These are phyloP conservation scores for Henricia sp. DNA, from an alignment of 53 echinoderm and acorn worm genomes.

Conservation along the genomic window DNA sequence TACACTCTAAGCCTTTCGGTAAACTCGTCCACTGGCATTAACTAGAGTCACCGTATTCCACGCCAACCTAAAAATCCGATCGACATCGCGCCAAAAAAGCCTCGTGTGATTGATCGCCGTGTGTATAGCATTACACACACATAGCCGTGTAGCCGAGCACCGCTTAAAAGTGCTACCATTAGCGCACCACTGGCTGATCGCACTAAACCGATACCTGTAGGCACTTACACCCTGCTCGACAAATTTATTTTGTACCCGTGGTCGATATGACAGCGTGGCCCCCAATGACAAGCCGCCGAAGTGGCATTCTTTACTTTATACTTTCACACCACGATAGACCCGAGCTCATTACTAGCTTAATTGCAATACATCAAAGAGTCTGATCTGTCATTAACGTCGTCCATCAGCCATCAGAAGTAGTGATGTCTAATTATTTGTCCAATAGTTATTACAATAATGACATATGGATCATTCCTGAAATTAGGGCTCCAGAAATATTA, in stretches of 20 bases:
- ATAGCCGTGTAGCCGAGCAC: not conserved
- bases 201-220: not conserved
- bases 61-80: not conserved
- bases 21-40: not conserved
- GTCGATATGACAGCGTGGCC: not conserved
- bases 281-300: not conserved
- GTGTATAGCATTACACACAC: slow-evolving; percentile 26
- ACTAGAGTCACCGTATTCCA: not conserved
- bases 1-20: not conserved
- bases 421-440: not conserved
- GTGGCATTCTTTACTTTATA: not conserved
- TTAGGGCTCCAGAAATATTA: not conserved
- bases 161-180: slow-evolving; percentile 6
- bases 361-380: not conserved
- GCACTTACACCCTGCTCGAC: not conserved
- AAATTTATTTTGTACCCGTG: slow-evolving; percentile 24
- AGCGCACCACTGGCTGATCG: not conserved
- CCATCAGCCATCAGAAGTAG: slow-evolving; percentile 27
- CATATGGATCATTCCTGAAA: too few species aligned
- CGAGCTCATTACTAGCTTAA: not conserved
- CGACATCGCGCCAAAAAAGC: not conserved
- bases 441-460: not conserved
- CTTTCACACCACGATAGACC: not conserved
- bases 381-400: slow-evolving; percentile 8
- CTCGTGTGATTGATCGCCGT: not conserved